phyloP scores from a whole-genome alignment of 2,888 invertebrate genomes.

The Phaonia tiefii region DNA sequence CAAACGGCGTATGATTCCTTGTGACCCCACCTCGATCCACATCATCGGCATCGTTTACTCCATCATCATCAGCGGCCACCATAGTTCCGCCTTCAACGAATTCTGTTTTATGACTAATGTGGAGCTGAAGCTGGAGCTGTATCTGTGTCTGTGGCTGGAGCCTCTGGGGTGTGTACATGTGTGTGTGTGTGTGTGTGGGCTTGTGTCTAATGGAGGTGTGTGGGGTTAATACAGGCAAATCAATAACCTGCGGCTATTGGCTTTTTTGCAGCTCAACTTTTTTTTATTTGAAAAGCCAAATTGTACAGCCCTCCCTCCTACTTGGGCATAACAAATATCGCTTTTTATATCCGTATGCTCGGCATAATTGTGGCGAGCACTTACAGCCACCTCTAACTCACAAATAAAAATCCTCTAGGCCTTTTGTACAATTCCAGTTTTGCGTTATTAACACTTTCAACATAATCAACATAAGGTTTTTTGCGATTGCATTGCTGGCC shows the following conservation, averaged over 20 bases:
- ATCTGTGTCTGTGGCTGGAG: neutral
- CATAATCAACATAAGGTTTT: neutral
- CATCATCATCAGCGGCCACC: neutral
- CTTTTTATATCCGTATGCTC: slow-evolving; percentile 8
- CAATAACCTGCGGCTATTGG: slow-evolving; percentile 69
- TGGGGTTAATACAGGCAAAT: slow-evolving; percentile 58
- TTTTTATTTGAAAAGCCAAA: slow-evolving; percentile 15
- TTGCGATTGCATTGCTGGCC: slow-evolving; percentile 7
- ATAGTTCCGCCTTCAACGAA: neutral
- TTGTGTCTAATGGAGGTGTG: slow-evolving; percentile 2
- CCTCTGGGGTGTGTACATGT: too few relatives aligned
- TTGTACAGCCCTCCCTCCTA: slow-evolving; percentile 15
- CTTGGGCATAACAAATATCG: slow-evolving; percentile 8
- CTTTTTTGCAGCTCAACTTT: slow-evolving; percentile 49
- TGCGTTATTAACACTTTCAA: slow-evolving; percentile 8
- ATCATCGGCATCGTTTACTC: neutral
- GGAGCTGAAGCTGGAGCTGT: too few relatives aligned
- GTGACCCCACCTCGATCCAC: slow-evolving; percentile 1
- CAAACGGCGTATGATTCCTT: slow-evolving; percentile 32
- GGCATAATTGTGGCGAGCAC: neutral
- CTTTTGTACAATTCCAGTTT: slow-evolving; percentile 1
- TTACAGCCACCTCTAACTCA: neutral
- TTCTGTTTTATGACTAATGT: neutral
- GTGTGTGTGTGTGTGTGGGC: too few relatives aligned
- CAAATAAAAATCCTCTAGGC: neutral